Base-by-base conservation (phyloP, 2,888 invertebrate genomes). In the Lycia hirtaria region DNA sequence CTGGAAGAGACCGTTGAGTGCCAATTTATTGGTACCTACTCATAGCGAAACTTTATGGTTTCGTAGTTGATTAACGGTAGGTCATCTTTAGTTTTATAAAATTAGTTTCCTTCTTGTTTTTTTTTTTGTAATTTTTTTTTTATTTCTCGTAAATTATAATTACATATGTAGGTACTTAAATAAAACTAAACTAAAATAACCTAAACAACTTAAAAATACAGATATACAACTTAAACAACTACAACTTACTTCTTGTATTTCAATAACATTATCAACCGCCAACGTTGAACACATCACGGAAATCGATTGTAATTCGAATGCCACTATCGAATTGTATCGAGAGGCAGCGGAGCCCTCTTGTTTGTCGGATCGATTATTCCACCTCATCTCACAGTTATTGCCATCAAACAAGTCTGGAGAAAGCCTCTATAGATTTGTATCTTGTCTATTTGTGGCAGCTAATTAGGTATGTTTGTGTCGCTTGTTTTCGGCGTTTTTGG, bases 341-440 rank as follows among this genome's bases (percentile, higher is more conserved):
- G 74, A 76, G 78, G 71, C 68, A 71, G 74, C 86, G 69, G 71
- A 72, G 75, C 88, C 86, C 88, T 85, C 88, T 85, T 88, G 88
- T 90, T 88, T 90, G 89, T 89, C 89, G 80, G 78, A 82, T 85
- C 87, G 88, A 90, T 90, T 89, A 89, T 90, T 88, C 85, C 87
- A 80, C 86, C 84, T 87, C 89, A 83, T 88, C 83, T 85, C 80
- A 83, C 85, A 74, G 78, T 85, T 89, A 89, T 89, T 89, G 87
- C 85, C 80, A 78, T 76, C 76, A 74, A 74, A 69, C 73, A 71
- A 73, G 73, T 76, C 72, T 56, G 45, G 56, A 62, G 54, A 57
- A 51, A 51, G 61, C 61, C 38, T 56, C 17, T 45, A n/a, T n/a
- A 52, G 50, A 56, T 57, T 51, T 45, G 64, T 61, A 59, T 56